Base-by-base conservation (phyloP, 1,140 invertebrate species). In the Drosophila quadrilineata region DNA sequence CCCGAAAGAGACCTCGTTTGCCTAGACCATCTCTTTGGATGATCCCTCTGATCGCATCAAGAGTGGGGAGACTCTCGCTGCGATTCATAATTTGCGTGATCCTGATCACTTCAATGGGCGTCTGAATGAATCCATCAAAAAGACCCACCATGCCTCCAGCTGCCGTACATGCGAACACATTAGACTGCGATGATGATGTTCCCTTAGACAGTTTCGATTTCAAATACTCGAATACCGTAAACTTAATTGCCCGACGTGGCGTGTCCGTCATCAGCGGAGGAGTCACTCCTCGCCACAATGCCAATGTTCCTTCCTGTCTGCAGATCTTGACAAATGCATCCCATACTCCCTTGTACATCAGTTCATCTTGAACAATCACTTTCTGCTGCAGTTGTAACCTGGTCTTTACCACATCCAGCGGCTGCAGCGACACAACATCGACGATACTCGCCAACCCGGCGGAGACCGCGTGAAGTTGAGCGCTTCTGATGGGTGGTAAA, bases 71-170 rank as follows among this genome's bases (percentile, higher is more conserved):
- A 40, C 91, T 82, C 65, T 93, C 89, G 3, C 26, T 28, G 0
- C 91, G 90, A 33, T 95, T 94, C 0, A 94, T 93, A 89, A 95
- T 94, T 24, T 95, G 90, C 9, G 94, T 93, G 0, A 98, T 95
- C 92, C 98, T 98, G 0, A 98, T 95, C 21, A 97, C 95, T 92
- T 98, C 97, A 90, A 98, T 98, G 0, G 97, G 97, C 91, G 96
- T 98, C 0, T 97, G 94, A 28, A 98, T 89, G 56, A 98, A 91
- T 3, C 94, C 95, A 91, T 98, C 97, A 5, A 96, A 95, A 1
- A 95, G 90, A 28, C 97, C 97, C 22, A 95, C 94, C 53, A 93
- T 92, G 1, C 97, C 90, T 40, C 97, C 97, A 74, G 97, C 94
- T 59, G 95, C 88, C 12, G 95, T 93, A 90, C 96, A 95, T 36